Percentiles rank a stretch among this genome's conserved stretches.
phyloP scores from a whole-genome alignment of 2,113 vertebrate species.

The Sakesphorus luctuosus region DNA sequence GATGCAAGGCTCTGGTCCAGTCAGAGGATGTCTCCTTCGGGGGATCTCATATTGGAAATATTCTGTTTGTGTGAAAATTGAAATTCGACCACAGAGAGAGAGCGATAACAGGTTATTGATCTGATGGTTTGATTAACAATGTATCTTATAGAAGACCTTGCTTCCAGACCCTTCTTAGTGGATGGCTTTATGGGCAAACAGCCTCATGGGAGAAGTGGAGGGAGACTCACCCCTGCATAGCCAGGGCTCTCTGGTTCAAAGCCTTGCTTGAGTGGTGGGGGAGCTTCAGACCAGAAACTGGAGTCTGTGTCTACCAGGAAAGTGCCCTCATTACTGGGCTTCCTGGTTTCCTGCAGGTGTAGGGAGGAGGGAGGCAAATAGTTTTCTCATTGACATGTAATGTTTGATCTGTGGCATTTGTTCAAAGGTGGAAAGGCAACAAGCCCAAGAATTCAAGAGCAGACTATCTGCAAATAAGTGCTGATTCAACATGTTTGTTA shows the following conservation, averaged over 20 bases:
- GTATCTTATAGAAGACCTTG: neutral
- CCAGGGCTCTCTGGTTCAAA: neutral
- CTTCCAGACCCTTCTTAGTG: neutral
- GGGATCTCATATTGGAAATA: neutral
- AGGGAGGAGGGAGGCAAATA: neutral
- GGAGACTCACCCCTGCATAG: neutral
- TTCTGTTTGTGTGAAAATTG: neutral
- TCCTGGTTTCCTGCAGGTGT: neutral
- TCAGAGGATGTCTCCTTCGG: neutral
- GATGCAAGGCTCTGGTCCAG: neutral
- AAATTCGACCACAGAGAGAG: neutral
- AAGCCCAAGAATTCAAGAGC: neutral
- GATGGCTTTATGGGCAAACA: neutral
- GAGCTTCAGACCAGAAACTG: neutral
- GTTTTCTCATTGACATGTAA: neutral
- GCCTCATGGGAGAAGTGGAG: neutral
- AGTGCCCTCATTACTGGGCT: neutral
- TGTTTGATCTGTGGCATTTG: neutral
- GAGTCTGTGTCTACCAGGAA: neutral
- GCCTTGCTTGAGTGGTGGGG: neutral
- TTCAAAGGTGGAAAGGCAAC: neutral
- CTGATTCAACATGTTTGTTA: neutral
- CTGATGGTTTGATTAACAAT: neutral
- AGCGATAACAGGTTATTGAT: neutral
- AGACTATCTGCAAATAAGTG: neutral